Evolutionary conservation across 2,888 invertebrate genomes (phyloP).

Genomic region (Torymus auratus): DNA sequence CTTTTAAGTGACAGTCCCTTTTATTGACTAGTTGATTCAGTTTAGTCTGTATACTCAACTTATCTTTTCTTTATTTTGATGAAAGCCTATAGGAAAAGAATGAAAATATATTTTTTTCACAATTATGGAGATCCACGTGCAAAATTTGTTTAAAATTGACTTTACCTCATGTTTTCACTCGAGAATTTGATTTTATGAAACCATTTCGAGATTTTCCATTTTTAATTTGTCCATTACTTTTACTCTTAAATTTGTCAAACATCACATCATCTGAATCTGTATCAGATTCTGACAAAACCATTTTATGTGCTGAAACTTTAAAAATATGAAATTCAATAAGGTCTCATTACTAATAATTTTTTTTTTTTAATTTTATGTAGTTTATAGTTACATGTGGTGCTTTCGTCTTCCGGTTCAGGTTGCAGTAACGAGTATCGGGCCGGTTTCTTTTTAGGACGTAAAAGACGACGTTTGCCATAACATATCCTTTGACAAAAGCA

Average conservation of each 20-base stretch:
- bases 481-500: slow-evolving; percentile 81
- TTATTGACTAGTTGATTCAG: slow-evolving; percentile 65
- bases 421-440: slow-evolving; percentile 86
- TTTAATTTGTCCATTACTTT: slow-evolving; percentile 80
- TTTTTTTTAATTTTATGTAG: not conserved
- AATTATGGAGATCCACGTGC: no score
- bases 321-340: slow-evolving; percentile 59
- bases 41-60: slow-evolving; percentile 30
- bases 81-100: no score
- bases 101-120: no score
- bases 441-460: slow-evolving; percentile 80
- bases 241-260: slow-evolving; percentile 85
- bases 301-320: slow-evolving; percentile 79
- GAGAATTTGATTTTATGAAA: slow-evolving; percentile 77
- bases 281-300: slow-evolving; percentile 86
- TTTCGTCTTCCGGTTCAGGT: slow-evolving; percentile 83
- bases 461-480: slow-evolving; percentile 76
- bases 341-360: no score
- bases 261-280: slow-evolving; percentile 89
- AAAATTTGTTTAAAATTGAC: no score
- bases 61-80: not conserved
- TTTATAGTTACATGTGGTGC: slow-evolving; percentile 79
- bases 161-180: slow-evolving; percentile 78
- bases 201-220: slow-evolving; percentile 78
- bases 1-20: slow-evolving; percentile 62